Conservation (phyloP, 2,797 vertebrate species). For the Cuculus canorus region DNA sequence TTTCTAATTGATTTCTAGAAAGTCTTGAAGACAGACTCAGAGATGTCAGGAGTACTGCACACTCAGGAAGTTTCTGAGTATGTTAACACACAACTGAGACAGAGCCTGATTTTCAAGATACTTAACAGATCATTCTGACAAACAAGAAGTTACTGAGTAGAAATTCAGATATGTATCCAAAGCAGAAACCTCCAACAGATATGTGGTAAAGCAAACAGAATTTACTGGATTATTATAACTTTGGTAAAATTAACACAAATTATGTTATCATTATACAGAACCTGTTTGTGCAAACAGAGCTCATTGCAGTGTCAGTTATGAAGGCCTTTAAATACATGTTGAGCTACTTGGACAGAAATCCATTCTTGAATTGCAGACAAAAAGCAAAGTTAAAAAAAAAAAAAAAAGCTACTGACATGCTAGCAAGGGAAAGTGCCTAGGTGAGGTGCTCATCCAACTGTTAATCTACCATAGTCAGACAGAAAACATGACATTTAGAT, state of each 20-base stretch:
- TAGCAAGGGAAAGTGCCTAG: background rate
- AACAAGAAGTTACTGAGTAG: background rate
- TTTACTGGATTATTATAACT: background rate
- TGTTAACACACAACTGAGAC: background rate
- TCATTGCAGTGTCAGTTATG: background rate
- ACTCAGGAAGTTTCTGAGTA: background rate
- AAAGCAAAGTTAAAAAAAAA: background rate
- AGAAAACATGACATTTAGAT: background rate
- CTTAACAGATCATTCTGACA: background rate
- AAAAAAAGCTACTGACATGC: background rate
- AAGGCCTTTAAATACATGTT: background rate
- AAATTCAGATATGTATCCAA: background rate
- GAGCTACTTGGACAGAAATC: background rate
- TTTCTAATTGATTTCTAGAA: constrained; percentile 14
- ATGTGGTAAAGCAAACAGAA: background rate
- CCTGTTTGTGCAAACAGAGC: background rate
- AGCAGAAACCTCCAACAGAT: background rate
- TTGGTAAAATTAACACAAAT: background rate
- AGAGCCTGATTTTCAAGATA: background rate
- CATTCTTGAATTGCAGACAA: background rate
- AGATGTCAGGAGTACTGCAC: background rate
- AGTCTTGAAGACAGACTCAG: background rate
- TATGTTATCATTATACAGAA: background rate
- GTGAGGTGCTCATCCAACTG: background rate
- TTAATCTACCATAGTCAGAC: background rate